Evolutionary conservation across 2,113 vertebrate species (phyloP).

Genomic region (Xiphophorus hellerii): DNA sequence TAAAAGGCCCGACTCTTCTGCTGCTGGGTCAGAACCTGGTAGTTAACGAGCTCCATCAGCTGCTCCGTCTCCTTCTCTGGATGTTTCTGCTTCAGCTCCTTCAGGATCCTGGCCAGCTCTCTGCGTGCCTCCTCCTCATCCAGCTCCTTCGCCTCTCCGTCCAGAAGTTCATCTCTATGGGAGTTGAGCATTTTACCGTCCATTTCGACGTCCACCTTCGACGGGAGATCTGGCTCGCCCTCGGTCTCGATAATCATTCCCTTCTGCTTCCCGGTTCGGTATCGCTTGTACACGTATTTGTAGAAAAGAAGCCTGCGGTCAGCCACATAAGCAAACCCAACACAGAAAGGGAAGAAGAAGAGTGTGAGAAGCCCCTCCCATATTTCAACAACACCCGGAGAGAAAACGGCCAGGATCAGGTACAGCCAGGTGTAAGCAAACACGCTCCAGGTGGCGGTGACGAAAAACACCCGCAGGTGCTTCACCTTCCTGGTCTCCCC

Average conservation of each 20-base stretch:
- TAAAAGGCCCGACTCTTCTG: slow-evolving; percentile 96
- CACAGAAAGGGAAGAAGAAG: slow-evolving; percentile 95
- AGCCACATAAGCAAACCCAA: slow-evolving; percentile 93
- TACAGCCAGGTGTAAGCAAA: slow-evolving; percentile 98
- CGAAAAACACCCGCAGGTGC: slow-evolving; percentile 94
- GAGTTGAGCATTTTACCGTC: slow-evolving; percentile 88
- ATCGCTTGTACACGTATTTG: slow-evolving; percentile 94
- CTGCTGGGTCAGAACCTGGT: slow-evolving; percentile 90
- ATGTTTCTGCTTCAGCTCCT: slow-evolving; percentile 94
- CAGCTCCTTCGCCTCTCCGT: slow-evolving; percentile 84
- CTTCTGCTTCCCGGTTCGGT: slow-evolving; percentile 89
- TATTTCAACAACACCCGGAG: slow-evolving; percentile 92
- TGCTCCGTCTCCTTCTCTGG: slow-evolving; percentile 94
- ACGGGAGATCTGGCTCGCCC: slow-evolving; percentile 85
- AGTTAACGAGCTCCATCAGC: slow-evolving; percentile 90
- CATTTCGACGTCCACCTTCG: slow-evolving; percentile 92
- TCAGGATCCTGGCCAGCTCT: slow-evolving; percentile 91
- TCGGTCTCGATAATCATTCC: slow-evolving; percentile 96
- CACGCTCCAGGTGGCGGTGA: slow-evolving; percentile 95
- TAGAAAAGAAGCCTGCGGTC: slow-evolving; percentile 96
- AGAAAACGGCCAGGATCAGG: slow-evolving; percentile 92
- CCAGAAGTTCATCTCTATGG: slow-evolving; percentile 84
- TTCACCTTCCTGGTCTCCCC: slow-evolving; percentile 93
- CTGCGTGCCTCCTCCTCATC: slow-evolving; percentile 90
- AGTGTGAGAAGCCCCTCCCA: slow-evolving; percentile 98